A percentile compares a stretch with the other conserved stretches of the same genome.
Evolutionary conservation across 2,797 vertebrate species (phyloP).

Genomic region (Hoplostethus mediterraneus): DNA sequence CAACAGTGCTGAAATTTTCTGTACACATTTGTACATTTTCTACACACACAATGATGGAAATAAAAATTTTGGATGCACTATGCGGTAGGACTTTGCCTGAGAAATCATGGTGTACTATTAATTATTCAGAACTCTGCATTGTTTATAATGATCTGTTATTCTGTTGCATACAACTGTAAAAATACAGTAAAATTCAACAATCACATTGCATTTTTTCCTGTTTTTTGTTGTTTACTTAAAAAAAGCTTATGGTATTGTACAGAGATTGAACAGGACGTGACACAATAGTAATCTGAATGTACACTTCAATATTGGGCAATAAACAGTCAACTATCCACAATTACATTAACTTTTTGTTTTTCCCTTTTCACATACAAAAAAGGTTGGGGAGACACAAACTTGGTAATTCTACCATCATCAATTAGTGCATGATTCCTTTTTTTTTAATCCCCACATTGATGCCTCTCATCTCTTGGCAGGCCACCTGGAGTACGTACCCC

Average conservation of each 20-base stretch:
- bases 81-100: conserved; percentile 81
- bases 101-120: conserved; percentile 80
- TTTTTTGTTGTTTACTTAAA: conserved; percentile 83
- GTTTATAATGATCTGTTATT: conserved; percentile 78
- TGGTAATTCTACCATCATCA: conserved; percentile 78
- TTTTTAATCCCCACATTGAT: conserved; percentile 41
- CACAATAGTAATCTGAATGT: conserved; percentile 86
- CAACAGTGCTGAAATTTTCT: conserved; percentile 60
- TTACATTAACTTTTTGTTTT: conserved; percentile 81
- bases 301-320: conserved; percentile 87
- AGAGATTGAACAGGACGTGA: conserved; percentile 85
- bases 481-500: conserved; percentile 73
- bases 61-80: conserved; percentile 73
- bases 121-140: conserved; percentile 69
- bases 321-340: conserved; percentile 86
- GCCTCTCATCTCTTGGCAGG: conserved; percentile 57
- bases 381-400: conserved; percentile 77
- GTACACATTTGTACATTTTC: conserved; percentile 73
- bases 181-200: conserved; percentile 88
- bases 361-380: conserved; percentile 83
- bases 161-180: conserved; percentile 89
- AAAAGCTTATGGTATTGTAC: conserved; percentile 84
- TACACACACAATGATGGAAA: conserved; percentile 71
- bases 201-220: conserved; percentile 80
- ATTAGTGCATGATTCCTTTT: conserved; percentile 78